Base-by-base conservation (phyloP, 2,113 vertebrate genomes). In the Rhinichthys klamathensis region DNA sequence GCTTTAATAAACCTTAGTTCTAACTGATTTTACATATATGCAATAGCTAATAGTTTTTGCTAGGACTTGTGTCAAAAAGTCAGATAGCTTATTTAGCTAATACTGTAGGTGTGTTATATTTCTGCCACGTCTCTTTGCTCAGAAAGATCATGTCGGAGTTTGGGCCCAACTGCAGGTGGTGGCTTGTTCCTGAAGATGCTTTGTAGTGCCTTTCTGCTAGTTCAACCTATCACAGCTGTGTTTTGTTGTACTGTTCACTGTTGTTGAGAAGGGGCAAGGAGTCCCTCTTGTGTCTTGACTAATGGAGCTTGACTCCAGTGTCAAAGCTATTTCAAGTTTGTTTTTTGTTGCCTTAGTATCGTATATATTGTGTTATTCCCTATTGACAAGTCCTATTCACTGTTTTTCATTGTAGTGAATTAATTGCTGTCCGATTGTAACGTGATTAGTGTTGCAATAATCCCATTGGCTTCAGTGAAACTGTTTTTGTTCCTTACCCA, bases 131-230 rank as follows among this genome's bases (percentile, higher is more conserved):
- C 92, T 92, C 89, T 91, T 91, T 88, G 70, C 91, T 91, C 86
- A 90, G 92, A 93, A 94, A 93, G 91, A 90, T 89, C 89, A 92
- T 85, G 75, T 89, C 89, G 90, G 85, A 89, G 85, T 89, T 85
- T 76, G 84, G 58, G 58, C 61, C 38, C 69, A 83, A 38, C 61
- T 82, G 44, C 82, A 75, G 23, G 69, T 69, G 67, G 69, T 82
- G 25, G 60, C 30, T 85, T 88, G 83, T 77, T 80, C 70, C 76
- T 70, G 89, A 83, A 84, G 73, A 84, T 70, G 82, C 80, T 85
- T 85, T 88, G 58, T 72, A 70, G 65, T 84, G 83, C 84, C 73
- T 82, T 72, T 89, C 88, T 87, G 75, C 89, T 89, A 87, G 85
- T 91, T 87, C 82, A 86, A 83, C 90, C 89, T 87, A 89, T 89